Evolutionary conservation across 2,888 invertebrate species (phyloP).

Genomic region (Erebia epiphron): DNA sequence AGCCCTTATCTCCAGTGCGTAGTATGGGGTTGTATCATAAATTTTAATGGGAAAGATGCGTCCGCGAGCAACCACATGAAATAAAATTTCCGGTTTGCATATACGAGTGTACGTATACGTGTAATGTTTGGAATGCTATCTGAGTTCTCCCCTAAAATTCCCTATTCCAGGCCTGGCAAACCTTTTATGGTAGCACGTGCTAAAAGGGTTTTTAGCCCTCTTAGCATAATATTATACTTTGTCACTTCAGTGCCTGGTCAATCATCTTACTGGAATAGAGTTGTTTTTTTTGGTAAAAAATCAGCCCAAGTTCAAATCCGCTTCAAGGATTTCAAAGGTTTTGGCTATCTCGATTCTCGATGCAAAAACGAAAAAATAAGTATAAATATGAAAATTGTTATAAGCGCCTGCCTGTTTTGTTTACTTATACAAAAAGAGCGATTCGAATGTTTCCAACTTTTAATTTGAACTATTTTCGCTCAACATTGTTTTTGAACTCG

Average conservation of each 20-base stretch:
- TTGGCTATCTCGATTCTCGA: neutral
- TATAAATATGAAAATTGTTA: neutral
- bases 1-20: conserved; percentile 1
- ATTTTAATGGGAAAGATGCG: conserved; percentile 27
- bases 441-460: neutral
- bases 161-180: conserved; percentile 25
- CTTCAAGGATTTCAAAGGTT: too few relatives aligned
- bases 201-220: neutral
- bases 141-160: conserved; percentile 43
- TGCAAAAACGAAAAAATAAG: neutral
- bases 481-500: neutral
- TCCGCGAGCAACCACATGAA: conserved; percentile 21
- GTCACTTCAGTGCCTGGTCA: too few relatives aligned
- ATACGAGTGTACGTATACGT: conserved; percentile 15
- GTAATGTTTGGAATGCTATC: conserved; percentile 33
- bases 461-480: neutral
- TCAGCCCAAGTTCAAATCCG: too few relatives aligned
- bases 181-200: conserved; percentile 11
- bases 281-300: too few relatives aligned
- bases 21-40: conserved; percentile 18
- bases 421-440: neutral
- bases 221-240: too few relatives aligned
- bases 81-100: conserved; percentile 37
- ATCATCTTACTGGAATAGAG: too few relatives aligned
- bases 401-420: neutral